phyloP scores from a whole-genome alignment of 2,797 vertebrate species.

The Diplodus puntazzo region DNA sequence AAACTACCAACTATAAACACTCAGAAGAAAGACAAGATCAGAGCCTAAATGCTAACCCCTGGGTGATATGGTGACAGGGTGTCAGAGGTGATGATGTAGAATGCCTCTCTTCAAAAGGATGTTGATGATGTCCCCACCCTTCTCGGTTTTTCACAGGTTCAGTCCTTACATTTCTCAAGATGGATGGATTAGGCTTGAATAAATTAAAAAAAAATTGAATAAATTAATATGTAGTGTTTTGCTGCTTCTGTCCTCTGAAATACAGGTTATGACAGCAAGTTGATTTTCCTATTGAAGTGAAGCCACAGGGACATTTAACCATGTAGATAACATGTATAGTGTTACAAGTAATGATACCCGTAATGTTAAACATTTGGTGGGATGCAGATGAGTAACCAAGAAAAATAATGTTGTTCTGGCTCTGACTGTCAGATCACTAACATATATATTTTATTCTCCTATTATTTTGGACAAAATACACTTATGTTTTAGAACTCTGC shows the following conservation, averaged over 20 bases:
- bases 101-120: not conserved
- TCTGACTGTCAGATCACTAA: no score
- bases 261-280: not conserved
- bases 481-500: no score
- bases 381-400: no score
- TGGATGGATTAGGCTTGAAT: not conserved
- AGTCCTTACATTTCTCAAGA: not conserved
- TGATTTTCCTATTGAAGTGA: not conserved
- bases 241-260: not conserved
- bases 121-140: not conserved
- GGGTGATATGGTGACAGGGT: not conserved
- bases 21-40: not conserved
- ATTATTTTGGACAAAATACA: no score
- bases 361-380: not conserved
- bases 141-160: not conserved
- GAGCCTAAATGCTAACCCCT: not conserved
- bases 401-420: no score
- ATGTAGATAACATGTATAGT: not conserved
- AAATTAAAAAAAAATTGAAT: no score
- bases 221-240: not conserved
- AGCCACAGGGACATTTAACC: not conserved
- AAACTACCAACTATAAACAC: not conserved
- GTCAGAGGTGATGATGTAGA: not conserved
- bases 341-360: not conserved
- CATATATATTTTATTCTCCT: no score